Conservation (phyloP, 2,797 vertebrate genomes). For the Catharus ustulatus region DNA sequence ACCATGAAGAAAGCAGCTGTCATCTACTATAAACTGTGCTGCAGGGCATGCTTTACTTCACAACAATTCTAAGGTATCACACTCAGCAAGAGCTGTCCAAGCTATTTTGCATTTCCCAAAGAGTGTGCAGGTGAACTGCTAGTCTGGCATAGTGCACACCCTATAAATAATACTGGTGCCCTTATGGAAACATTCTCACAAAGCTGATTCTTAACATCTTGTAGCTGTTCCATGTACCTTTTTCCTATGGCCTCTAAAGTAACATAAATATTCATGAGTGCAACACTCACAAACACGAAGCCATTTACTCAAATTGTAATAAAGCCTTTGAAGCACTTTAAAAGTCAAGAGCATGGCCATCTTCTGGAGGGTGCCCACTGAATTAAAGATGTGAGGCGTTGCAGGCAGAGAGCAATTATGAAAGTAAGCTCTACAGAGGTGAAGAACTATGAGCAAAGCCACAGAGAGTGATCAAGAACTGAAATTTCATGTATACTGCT, state of each 20-base stretch:
- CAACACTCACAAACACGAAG: background rate
- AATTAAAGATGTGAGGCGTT: background rate
- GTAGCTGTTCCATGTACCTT: background rate
- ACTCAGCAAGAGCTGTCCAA: background rate
- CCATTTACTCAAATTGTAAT: background rate
- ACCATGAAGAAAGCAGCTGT: background rate
- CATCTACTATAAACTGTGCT: background rate
- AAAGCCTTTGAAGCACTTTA: background rate
- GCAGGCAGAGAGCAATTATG: background rate
- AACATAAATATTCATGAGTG: background rate
- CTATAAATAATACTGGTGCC: background rate
- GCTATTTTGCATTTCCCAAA: background rate
- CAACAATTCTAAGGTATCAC: background rate
- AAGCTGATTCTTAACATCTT: background rate
- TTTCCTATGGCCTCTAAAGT: background rate
- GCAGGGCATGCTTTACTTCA: background rate
- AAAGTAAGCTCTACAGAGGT: background rate
- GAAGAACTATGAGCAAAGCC: background rate
- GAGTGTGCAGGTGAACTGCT: background rate
- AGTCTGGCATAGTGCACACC: accelerated
- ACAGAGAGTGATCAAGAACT: background rate
- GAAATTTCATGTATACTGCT: background rate
- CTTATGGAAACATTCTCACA: background rate
- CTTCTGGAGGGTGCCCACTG: background rate
- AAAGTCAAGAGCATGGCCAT: background rate